Evolutionary conservation across 2,797 vertebrate genomes (phyloP).

Genomic region (Mastacembelus armatus): DNA sequence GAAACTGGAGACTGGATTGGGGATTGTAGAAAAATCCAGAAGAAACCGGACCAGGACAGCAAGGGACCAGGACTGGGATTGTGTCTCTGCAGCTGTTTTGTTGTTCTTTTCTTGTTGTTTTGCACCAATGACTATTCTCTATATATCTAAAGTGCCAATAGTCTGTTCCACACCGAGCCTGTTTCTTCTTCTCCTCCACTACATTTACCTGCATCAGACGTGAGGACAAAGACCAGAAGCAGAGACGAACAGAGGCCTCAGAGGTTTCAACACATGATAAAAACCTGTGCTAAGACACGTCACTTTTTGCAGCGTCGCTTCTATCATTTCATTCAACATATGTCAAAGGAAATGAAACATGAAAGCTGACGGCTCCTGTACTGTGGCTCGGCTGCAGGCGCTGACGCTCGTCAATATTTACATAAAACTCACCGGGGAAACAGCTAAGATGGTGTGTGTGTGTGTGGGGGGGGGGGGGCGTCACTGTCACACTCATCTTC

Average conservation of each 20-base stretch:
- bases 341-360: conserved; percentile 61
- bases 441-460: conserved; percentile 18
- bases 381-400: conserved; percentile 28
- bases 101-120: no score
- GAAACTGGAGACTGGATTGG: no score
- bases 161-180: no score
- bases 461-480: conserved; percentile 23
- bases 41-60: no score
- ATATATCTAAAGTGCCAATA: no score
- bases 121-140: no score
- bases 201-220: no score
- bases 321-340: conserved; percentile 48
- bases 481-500: conserved; percentile 42
- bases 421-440: conserved; percentile 59
- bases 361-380: conserved; percentile 44
- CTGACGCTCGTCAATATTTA: conserved; percentile 66
- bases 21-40: no score
- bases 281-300: conserved; percentile 12
- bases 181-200: no score
- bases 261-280: conserved; percentile 20
- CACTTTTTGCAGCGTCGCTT: conserved; percentile 46
- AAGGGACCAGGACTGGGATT: no score
- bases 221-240: not conserved
- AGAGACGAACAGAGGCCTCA: no score
- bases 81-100: no score